These are phyloP conservation scores for Kradibia gibbosae DNA, from an alignment of 1,140 invertebrate genomes.

Conservation along the genomic window DNA sequence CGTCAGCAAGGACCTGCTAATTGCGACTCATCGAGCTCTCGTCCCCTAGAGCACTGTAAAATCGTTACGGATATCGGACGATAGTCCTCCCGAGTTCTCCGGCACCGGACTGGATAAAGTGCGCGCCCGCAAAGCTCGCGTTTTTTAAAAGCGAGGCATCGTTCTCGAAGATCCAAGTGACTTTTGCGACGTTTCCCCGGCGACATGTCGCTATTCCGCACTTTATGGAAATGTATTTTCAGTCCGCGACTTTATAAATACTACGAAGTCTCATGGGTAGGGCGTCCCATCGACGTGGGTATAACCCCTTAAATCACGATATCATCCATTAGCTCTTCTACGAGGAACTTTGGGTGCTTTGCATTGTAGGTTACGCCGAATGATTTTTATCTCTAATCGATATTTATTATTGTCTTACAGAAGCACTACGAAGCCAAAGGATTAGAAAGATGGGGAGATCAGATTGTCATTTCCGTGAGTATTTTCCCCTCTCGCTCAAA, in stretches of 20 bases:
- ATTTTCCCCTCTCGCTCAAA: no score
- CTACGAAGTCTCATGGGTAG: constrained; percentile 73
- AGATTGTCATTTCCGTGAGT: constrained; percentile 79
- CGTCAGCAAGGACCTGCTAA: no score
- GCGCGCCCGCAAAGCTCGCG: no score
- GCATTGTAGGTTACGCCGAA: constrained; percentile 13
- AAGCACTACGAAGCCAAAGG: constrained; percentile 78
- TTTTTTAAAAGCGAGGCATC: no score
- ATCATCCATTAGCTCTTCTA: neutral
- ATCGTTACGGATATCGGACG: no score
- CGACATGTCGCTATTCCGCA: constrained; percentile 63
- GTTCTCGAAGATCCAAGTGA: neutral
- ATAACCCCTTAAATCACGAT: constrained; percentile 41
- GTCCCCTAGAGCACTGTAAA: no score
- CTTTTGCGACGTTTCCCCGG: neutral
- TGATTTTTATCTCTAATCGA: constrained; percentile 31
- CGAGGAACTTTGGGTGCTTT: constrained; percentile 5
- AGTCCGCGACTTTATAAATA: constrained; percentile 79
- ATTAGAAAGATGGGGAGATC: constrained; percentile 82
- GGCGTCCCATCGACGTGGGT: constrained; percentile 65
- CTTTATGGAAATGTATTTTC: constrained; percentile 74
- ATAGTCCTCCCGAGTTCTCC: no score
- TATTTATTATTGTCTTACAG: constrained; percentile 62
- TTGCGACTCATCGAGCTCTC: no score
- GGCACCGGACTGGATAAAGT: no score